Evolutionary conservation across 2,888 invertebrate genomes (phyloP).

Genomic region (Drosophila atripex): DNA sequence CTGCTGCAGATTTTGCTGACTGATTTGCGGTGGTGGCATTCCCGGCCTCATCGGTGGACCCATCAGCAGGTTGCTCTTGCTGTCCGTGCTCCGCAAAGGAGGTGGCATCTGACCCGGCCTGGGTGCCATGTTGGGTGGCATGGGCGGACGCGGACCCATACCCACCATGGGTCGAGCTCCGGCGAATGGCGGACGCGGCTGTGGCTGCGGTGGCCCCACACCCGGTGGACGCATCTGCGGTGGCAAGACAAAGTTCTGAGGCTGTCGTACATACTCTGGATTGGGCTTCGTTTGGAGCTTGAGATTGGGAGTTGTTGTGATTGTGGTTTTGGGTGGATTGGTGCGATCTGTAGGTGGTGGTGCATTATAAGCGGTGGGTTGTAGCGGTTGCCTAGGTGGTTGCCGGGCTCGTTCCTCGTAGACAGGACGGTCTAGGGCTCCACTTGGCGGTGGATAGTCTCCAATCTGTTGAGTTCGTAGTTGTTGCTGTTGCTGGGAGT

Average conservation of each 20-base stretch:
- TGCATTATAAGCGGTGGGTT: conserved; percentile 17
- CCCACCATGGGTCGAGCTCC: conserved; percentile 72
- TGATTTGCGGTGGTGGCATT: conserved; percentile 63
- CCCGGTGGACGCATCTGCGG: conserved; percentile 79
- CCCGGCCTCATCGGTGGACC: conserved; percentile 56
- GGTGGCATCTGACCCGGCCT: conserved; percentile 79
- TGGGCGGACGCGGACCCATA: conserved; percentile 78
- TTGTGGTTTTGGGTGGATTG: conserved; percentile 34
- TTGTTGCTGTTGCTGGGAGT: conserved; percentile 7
- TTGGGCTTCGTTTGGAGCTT: conserved; percentile 43
- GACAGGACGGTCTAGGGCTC: conserved; percentile 1
- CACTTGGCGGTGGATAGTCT: conserved; percentile 21
- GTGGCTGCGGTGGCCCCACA: conserved; percentile 71
- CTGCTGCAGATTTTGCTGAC: conserved; percentile 76
- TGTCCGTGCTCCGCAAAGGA: conserved; percentile 84
- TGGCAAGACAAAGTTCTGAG: conserved; percentile 59
- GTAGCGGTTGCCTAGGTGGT: conserved; percentile 11
- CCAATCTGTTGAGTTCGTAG: conserved; percentile 14
- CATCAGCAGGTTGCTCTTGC: conserved; percentile 83
- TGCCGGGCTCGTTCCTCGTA: conserved; percentile 4
- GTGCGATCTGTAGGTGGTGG: conserved; percentile 52
- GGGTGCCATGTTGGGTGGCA: conserved; percentile 74
- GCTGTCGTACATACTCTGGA: conserved; percentile 41
- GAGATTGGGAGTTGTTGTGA: conserved; percentile 6
- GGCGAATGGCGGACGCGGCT: conserved; percentile 77